phyloP scores from a whole-genome alignment of 2,888 invertebrate genomes.

The Cactoblastis cactorum region DNA sequence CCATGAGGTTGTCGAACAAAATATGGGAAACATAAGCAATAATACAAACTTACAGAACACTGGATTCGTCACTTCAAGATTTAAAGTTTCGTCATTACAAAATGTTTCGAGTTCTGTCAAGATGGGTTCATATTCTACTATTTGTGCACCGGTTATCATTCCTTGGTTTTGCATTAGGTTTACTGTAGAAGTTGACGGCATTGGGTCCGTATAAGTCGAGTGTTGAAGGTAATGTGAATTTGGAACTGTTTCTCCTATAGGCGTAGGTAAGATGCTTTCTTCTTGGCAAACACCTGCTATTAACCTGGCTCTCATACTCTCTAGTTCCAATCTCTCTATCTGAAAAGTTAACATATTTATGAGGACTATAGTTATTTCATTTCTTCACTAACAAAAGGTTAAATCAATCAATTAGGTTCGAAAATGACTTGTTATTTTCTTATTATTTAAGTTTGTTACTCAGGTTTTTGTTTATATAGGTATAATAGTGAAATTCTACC shows the following conservation, averaged over 20 bases:
- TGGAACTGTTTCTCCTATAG: not conserved
- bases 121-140: conserved; percentile 9
- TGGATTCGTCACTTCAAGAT: conserved; percentile 40
- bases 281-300: not conserved
- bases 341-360: conserved; percentile 25
- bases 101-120: conserved; percentile 28
- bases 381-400: too few species aligned
- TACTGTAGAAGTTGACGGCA: conserved; percentile 23
- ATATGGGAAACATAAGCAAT: not conserved
- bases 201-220: not conserved
- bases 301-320: conserved; percentile 34
- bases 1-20: not conserved
- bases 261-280: not conserved
- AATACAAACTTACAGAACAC: conserved; percentile 37
- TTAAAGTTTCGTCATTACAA: conserved; percentile 46
- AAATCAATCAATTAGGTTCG: not conserved
- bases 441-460: too few species aligned
- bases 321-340: conserved; percentile 62
- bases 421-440: too few species aligned
- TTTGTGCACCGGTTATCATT: not conserved
- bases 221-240: not conserved
- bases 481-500: conserved; percentile 29
- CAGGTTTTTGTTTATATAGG: too few species aligned
- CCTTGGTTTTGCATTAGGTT: conserved; percentile 27
- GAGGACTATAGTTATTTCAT: too few species aligned